Evolutionary conservation across 2,797 vertebrate species (phyloP).

Genomic region (Enteromius afrohamiltoni): DNA sequence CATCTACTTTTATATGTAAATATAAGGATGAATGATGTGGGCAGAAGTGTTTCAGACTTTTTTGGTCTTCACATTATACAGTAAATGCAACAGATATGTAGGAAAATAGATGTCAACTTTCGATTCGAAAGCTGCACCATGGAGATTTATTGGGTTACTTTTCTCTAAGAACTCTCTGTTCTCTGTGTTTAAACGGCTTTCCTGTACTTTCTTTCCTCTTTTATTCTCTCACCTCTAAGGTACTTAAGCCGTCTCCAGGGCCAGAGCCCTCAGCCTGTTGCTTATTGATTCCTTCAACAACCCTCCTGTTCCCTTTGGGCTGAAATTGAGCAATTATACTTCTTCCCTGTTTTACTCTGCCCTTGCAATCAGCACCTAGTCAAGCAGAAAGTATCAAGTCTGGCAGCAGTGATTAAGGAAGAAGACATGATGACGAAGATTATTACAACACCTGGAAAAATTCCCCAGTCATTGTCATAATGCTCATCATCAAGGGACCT

Average conservation of each 20-base stretch:
- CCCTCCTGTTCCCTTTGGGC: neutral
- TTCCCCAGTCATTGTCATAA: neutral
- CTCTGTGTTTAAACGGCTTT: neutral
- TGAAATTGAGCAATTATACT: slow-evolving; percentile 42
- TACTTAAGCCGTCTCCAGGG: slow-evolving; percentile 29
- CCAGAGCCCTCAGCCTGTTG: slow-evolving; percentile 24
- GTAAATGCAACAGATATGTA: neutral
- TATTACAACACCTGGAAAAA: neutral
- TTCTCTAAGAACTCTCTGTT: slow-evolving; percentile 18
- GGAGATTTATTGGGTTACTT: neutral
- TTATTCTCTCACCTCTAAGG: slow-evolving; percentile 18
- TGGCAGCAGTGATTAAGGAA: neutral
- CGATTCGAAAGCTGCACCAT: neutral
- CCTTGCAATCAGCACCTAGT: slow-evolving; percentile 41
- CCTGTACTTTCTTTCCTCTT: slow-evolving; percentile 17
- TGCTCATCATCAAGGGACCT: neutral
- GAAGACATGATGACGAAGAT: slow-evolving; percentile 11
- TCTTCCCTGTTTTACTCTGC: slow-evolving; percentile 32
- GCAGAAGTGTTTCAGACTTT: neutral
- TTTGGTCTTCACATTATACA: slow-evolving; percentile 3
- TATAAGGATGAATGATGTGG: neutral
- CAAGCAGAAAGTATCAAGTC: slow-evolving; percentile 1
- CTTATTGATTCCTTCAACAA: slow-evolving; percentile 38
- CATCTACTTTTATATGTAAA: neutral
- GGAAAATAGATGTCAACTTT: neutral